Conservation (phyloP, 2,113 vertebrate species). For the Pandion haliaetus region DNA sequence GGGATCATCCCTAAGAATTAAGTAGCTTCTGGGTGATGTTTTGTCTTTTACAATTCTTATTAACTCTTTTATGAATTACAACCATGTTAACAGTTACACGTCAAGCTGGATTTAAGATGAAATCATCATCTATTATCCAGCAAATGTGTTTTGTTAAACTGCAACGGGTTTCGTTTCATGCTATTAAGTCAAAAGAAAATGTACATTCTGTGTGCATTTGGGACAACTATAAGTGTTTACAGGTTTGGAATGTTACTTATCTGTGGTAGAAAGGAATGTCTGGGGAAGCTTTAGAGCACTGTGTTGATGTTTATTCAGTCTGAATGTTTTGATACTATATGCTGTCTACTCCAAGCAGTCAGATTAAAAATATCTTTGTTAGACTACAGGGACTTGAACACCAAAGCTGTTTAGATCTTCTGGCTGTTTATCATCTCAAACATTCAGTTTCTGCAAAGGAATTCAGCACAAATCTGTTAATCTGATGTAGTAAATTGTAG, state of each 20-base stretch:
- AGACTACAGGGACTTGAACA: slow-evolving; percentile 8
- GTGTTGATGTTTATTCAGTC: neutral
- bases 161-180: neutral
- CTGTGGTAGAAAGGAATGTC: neutral
- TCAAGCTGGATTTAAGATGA: neutral
- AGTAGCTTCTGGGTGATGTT: slow-evolving; percentile 3
- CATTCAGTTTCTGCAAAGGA: slow-evolving; percentile 43
- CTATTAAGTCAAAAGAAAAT: neutral
- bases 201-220: neutral
- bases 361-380: slow-evolving; percentile 17
- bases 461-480: slow-evolving; percentile 58
- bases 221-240: neutral
- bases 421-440: neutral
- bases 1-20: neutral
- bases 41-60: neutral
- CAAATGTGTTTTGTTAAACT: neutral
- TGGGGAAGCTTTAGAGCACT: neutral
- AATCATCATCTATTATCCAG: neutral
- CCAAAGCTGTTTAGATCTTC: slow-evolving; percentile 23
- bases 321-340: slow-evolving; percentile 6
- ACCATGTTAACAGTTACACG: neutral
- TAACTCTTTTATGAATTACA: neutral
- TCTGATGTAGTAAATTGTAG: slow-evolving; percentile 59
- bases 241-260: neutral
- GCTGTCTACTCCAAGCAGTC: slow-evolving; percentile 13